Evolutionary conservation across 2,888 invertebrate species (phyloP), one percentile per base, ranked within the genome.

Genomic region (Leucophenga maculata): DNA sequence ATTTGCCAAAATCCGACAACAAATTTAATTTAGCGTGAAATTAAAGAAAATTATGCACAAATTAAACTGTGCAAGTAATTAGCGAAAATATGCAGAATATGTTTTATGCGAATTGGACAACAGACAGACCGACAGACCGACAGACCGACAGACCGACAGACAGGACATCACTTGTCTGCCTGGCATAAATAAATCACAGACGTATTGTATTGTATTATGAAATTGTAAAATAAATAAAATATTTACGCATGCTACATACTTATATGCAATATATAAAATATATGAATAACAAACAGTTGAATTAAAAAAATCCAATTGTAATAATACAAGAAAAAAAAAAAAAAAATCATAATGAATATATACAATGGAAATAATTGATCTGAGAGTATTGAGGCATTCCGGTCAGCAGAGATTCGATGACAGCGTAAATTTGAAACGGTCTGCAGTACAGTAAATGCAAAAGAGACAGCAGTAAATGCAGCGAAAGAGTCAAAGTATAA

Each of bases 1-100:
- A 50, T 50, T 50, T 50, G 16, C 18, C 2, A 13, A 50, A 50
- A 50, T n/a, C n/a, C 50, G n/a, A 18, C 16, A 6, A 11, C 60
- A 72, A 74, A 80, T 80, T 80, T 80, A 80, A 80, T 80, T 80
- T 82, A 75, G 82, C 82, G 80, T 76, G 74, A 80, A 80, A 80
- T 80, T 81, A 82, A 81, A 74, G 31, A 57, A 80, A 73, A 76
- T 79, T 73, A 69, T 54, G 60, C 50, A 50, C 26, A 20, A 50
- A 31, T 65, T 65, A 22, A 18, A 65, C 48, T n/a, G 14, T 48
- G 22, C 65, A 50, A 48, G 50, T 48, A 50, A 50, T 50, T 50
- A 50, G 50, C 50, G 50, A 50, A 50, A n/a, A 50, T 50, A 39
- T 50, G 6, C 16, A 18, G 1, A 11, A 50, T n/a, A 50, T 50